Percentiles rank a stretch among this genome's conserved stretches.
Evolutionary conservation across 2,113 vertebrate genomes (phyloP).

Genomic region (Menidia beryllina): DNA sequence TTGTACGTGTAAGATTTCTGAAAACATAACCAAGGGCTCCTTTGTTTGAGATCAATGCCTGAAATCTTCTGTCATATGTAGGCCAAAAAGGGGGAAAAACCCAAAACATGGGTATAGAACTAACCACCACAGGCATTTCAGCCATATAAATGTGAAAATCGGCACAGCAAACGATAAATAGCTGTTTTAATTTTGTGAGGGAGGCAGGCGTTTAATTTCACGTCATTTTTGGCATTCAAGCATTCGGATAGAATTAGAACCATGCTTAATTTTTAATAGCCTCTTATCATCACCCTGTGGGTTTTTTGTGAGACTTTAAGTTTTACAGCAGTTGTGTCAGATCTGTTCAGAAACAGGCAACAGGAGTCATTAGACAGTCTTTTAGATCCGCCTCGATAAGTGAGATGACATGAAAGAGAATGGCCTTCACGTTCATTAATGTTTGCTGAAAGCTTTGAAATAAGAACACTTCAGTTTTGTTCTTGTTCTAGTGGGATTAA

Average conservation of each 20-base stretch:
- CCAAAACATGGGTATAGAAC: not conserved
- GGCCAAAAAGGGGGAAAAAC: not conserved
- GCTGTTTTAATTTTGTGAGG: conserved; percentile 53
- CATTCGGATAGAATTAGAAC: conserved; percentile 74
- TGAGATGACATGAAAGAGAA: conserved; percentile 51
- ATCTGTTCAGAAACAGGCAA: conserved; percentile 52
- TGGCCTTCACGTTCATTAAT: conserved; percentile 43
- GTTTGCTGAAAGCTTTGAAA: conserved; percentile 28
- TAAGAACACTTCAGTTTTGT: conserved; percentile 42
- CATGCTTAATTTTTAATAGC: conserved; percentile 74
- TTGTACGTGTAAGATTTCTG: conserved; percentile 15
- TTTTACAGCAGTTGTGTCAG: conserved; percentile 71
- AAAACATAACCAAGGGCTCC: conserved; percentile 16
- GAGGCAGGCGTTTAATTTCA: conserved; percentile 59
- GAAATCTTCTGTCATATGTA: conserved; percentile 26
- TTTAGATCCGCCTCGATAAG: conserved; percentile 47
- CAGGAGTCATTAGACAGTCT: conserved; percentile 57
- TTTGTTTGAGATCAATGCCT: conserved; percentile 26
- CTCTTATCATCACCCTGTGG: conserved; percentile 62
- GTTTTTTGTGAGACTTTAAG: conserved; percentile 62
- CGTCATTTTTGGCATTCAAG: conserved; percentile 77
- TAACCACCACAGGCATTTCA: not conserved
- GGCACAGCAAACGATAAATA: conserved; percentile 7
- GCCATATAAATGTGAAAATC: conserved; percentile 13
- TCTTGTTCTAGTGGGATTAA: conserved; percentile 15